phyloP scores from a whole-genome alignment of 2,888 invertebrate genomes.

The Epinotia brunnichana region DNA sequence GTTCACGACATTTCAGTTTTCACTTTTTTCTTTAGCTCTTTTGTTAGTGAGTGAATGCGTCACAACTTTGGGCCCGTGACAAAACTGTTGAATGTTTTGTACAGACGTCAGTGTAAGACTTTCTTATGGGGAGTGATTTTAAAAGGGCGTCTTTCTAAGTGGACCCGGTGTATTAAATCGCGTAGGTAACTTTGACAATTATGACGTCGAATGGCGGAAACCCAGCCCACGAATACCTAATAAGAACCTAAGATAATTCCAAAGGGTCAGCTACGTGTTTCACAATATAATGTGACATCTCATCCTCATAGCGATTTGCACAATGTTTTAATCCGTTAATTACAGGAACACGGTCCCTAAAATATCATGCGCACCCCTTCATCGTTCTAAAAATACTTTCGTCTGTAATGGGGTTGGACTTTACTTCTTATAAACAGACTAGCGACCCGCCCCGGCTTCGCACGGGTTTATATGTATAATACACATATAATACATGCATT shows the following conservation, averaged over 20 bases:
- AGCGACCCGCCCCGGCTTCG: no score
- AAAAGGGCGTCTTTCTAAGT: neutral
- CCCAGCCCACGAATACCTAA: no score
- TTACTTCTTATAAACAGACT: neutral
- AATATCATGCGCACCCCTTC: conserved; percentile 14
- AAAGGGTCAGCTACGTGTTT: neutral
- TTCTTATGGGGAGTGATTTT: neutral
- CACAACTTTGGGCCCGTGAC: conserved; percentile 2
- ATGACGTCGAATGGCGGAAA: no score
- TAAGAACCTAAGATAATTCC: neutral
- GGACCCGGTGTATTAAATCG: no score
- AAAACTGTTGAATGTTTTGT: conserved; percentile 6
- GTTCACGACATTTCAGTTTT: conserved; percentile 28
- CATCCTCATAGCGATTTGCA: neutral
- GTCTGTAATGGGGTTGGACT: neutral
- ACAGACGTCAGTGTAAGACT: neutral
- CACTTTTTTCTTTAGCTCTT: conserved; percentile 26
- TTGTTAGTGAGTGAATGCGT: conserved; percentile 16
- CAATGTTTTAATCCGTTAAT: neutral
- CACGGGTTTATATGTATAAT: no score
- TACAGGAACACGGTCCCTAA: neutral
- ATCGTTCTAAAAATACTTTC: conserved; percentile 2
- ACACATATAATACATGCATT: no score
- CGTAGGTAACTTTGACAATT: neutral
- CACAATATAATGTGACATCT: neutral